Base-by-base conservation (phyloP, 2,797 vertebrate species). In the Novumbra hubbsi region DNA sequence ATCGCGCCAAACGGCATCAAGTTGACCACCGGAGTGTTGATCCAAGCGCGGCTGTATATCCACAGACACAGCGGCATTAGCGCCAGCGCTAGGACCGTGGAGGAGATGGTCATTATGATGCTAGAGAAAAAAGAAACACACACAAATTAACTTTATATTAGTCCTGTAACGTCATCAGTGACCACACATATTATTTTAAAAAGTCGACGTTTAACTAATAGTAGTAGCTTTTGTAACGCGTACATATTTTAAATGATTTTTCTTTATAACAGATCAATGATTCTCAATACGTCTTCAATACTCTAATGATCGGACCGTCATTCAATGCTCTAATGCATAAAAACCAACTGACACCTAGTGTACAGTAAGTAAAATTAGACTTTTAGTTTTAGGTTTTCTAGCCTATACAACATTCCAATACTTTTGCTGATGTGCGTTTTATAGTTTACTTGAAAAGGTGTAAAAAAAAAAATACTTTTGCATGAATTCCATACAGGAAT, bases 91-190 rank as follows among this genome's bases (percentile, higher is more conserved):
- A 99, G 93, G 70, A 98, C 83, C 0, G 97, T 97, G 88, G 97
- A 98, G 0, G 97, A 98, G 21, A 96, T 95, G 74, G 98, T 99
- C 97, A 99, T 99, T 89, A 99, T 94, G 85, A 99, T 95, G 82
- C 97, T 98, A 90, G 0, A 77, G 69, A 70, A 77, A 48, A 12
- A 60, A 5, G 74, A 41, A 79, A 70, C 28, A 34, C 50, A 70
- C 24, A 4, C 27, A 34, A 16, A 32, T 70, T 32, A 30, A 64
- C 63, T 64, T 64, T 64, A 57, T 24, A 57, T 57, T 57, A 32
- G 28, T 32, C 62, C 62, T 4, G 15, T 1, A 7, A 57, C 16
- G 34, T n/a, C 28, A 16, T 14, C 62, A 30, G 16, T 63, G 28
- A 64, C 62, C 28, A 57, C 11, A 3, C 8, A 24, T 57, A 24